Evolutionary conservation across 2,797 vertebrate genomes (phyloP), one percentile per base, ranked within the genome.

Genomic region (Naso thynnoides): DNA sequence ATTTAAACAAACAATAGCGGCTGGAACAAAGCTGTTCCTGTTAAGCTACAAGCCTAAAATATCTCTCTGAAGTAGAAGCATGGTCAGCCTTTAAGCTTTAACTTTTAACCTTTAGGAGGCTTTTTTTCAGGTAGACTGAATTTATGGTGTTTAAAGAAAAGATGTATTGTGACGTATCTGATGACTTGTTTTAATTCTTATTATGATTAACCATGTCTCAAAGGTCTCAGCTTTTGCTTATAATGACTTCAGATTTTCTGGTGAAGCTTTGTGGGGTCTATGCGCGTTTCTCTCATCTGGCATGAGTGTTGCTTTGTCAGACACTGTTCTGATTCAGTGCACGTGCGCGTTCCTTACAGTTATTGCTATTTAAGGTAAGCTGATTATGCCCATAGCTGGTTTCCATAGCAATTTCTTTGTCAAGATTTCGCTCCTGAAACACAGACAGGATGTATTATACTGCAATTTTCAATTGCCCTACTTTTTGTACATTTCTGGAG

Each of bases 371-470:
- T 83, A 69, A 65, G 57, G 57, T 86, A 85, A 90, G 78, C 77
- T 81, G 73, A 85, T 90, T 89, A 76, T 61, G 44, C 15, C 59
- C 49, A 65, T 65, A 76, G 53, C 66, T 79, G 59, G 81, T 88
- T 88, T 88, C 82, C 86, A 88, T 90, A 71, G 85, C 7, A 33
- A 80, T 80, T 81, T 21, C 3, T 76, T 70, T 70, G 67, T 76
- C 27, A 44, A 45, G 5, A 29, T 79, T 79, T 64, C 33, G 47
- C 68, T 77, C 26, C 23, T 59, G 33, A 80, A 69, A 47, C 44
- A 18, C 55, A 73, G 67, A 79, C 62, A 24, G 49, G 27, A 67
- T 14, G 52, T 62, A 19, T 84, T 68, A 50, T 48, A 72, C 39
- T 44, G 29, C 38, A 56, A 18, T 27, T 33, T 50, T 58, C 6